Conservation (phyloP, 1,140 invertebrate species). For the Diplogasteroides magnus region DNA sequence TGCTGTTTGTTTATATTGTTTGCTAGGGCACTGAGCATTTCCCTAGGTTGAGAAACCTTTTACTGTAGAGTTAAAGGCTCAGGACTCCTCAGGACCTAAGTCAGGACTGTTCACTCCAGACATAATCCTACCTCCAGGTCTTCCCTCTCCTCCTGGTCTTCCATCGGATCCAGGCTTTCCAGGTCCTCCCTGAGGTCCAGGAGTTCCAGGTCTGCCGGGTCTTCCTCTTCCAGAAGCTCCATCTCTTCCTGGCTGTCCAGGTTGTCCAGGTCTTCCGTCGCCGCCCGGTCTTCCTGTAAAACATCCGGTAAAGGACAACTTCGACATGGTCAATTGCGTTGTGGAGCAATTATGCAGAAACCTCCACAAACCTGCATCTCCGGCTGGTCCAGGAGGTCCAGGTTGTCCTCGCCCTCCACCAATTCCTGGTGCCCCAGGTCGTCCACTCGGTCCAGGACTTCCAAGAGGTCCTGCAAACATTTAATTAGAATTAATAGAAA, state of each 20-base stretch:
- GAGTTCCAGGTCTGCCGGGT: constrained; percentile 15
- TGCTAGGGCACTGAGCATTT: no score
- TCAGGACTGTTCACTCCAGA: no score
- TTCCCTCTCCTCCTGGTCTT: constrained; percentile 14
- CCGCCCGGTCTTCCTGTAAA: constrained; percentile 16
- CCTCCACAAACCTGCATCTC: background rate
- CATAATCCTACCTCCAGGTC: no score
- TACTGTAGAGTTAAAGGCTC: no score
- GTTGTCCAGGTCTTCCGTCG: constrained; percentile 11
- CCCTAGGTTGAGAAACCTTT: no score
- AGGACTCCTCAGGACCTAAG: no score
- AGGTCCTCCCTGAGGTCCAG: constrained; percentile 16
- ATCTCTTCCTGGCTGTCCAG: constrained; percentile 15
- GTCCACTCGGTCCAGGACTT: background rate
- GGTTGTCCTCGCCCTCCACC: background rate
- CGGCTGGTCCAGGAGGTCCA: background rate
- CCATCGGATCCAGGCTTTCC: constrained; percentile 13
- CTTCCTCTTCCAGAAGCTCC: constrained; percentile 8
- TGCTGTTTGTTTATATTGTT: no score
- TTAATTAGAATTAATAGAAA: no score
- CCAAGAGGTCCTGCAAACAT: background rate
- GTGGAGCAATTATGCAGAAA: no score
- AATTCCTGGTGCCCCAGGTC: background rate
- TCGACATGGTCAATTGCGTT: no score
- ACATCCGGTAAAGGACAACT: no score